Conservation (phyloP, 2,888 invertebrate species). For the Drosophila birchii region DNA sequence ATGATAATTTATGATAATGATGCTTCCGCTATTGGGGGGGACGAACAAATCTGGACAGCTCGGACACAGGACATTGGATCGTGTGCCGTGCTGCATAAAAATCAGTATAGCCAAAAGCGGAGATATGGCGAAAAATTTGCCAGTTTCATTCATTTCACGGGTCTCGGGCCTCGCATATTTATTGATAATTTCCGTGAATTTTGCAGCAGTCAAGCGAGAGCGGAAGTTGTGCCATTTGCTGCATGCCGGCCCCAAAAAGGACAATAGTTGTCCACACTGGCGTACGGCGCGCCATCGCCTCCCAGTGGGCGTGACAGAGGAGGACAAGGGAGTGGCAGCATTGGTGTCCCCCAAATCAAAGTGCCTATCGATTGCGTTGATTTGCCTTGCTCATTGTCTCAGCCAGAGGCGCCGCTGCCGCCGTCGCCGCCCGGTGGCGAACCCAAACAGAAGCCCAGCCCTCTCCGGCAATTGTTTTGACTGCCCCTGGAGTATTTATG, state of each 20-base stretch:
- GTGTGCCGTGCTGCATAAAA: constrained; percentile 67
- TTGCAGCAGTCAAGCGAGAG: constrained; percentile 53
- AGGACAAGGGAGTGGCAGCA: neutral
- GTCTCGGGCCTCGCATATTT: constrained; percentile 77
- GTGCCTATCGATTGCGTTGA: constrained; percentile 55
- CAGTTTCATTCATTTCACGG: constrained; percentile 62
- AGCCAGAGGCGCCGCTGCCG: constrained; percentile 50
- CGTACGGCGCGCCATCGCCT: neutral
- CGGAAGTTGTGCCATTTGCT: constrained; percentile 80
- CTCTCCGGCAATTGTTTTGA: constrained; percentile 69
- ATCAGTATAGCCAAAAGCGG: constrained; percentile 47
- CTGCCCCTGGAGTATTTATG: constrained; percentile 75
- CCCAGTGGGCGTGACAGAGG: constrained; percentile 8
- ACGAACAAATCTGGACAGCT: constrained; percentile 58
- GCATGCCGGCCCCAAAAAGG: constrained; percentile 71
- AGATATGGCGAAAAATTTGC: constrained; percentile 64
- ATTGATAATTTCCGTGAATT: constrained; percentile 83
- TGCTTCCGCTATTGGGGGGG: constrained; percentile 77
- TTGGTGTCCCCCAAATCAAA: constrained; percentile 32
- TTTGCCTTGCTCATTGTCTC: constrained; percentile 64
- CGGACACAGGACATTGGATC: constrained; percentile 31
- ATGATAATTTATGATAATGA: constrained; percentile 84
- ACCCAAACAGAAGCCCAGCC: constrained; percentile 5
- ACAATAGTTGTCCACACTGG: constrained; percentile 59
- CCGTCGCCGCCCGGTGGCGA: constrained; percentile 27